Conservation (phyloP, 1,140 invertebrate genomes). For the Pseudomyrmex gracilis region DNA sequence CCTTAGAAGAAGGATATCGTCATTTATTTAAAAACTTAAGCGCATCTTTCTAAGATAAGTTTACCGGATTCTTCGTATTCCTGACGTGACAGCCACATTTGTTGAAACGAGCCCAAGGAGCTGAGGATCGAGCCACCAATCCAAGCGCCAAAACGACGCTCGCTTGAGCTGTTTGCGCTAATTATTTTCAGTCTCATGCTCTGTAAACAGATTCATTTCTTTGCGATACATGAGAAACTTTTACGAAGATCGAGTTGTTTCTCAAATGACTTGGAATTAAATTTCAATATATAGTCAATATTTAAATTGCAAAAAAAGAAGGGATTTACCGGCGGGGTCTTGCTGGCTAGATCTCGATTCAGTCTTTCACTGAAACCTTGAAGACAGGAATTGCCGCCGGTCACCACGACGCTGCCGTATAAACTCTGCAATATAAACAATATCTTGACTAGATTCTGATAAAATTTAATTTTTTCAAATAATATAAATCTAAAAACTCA, state of each 20-base stretch:
- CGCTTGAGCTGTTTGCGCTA: slow-evolving; percentile 92
- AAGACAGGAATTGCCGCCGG: slow-evolving; percentile 94
- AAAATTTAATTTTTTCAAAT: too few species aligned
- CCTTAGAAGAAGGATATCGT: background rate
- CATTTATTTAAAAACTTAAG: slow-evolving; percentile 54
- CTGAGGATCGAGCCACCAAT: slow-evolving; percentile 98
- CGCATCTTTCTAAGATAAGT: slow-evolving; percentile 92
- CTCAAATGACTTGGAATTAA: background rate
- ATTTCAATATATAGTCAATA: background rate
- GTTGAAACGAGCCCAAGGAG: slow-evolving; percentile 97
- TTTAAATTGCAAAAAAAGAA: background rate
- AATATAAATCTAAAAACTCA: too few species aligned
- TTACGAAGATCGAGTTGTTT: background rate
- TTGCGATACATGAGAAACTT: background rate
- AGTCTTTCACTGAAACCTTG: slow-evolving; percentile 93
- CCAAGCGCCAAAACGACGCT: slow-evolving; percentile 97
- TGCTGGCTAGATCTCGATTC: slow-evolving; percentile 93
- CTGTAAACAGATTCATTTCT: slow-evolving; percentile 81
- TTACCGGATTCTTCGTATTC: slow-evolving; percentile 98
- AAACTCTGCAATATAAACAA: slow-evolving; percentile 83
- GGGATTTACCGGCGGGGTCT: slow-evolving; percentile 91
- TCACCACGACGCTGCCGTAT: slow-evolving; percentile 96
- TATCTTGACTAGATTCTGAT: background rate
- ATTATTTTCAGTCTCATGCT: slow-evolving; percentile 95
- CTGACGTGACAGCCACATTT: slow-evolving; percentile 99